Conservation (phyloP, 2,797 vertebrate species). For the Argentina silus region DNA sequence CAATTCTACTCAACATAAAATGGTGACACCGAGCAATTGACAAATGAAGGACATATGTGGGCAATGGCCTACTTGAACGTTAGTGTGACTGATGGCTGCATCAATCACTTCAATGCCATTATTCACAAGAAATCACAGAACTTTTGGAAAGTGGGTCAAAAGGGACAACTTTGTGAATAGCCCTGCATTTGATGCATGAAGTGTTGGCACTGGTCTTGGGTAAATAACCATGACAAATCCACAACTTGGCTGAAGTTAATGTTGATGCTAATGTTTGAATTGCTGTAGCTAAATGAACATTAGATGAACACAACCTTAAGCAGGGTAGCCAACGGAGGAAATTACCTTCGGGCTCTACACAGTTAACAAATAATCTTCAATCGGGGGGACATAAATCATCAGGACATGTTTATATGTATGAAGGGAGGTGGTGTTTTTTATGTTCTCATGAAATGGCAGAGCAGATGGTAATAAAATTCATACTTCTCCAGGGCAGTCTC, state of each 20-base stretch:
- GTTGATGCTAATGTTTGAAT: constrained; percentile 35
- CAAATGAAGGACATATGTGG: constrained; percentile 64
- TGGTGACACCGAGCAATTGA: constrained; percentile 57
- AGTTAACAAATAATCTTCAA: constrained; percentile 61
- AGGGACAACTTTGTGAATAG: constrained; percentile 56
- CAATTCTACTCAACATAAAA: constrained; percentile 48
- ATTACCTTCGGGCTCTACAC: constrained; percentile 56
- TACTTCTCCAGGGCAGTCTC: constrained; percentile 49
- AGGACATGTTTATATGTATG: constrained; percentile 72
- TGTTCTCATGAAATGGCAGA: constrained; percentile 64
- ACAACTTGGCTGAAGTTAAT: constrained; percentile 49
- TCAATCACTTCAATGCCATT: constrained; percentile 70
- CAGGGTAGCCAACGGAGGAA: constrained; percentile 55
- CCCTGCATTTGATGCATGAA: constrained; percentile 41
- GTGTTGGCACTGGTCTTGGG: constrained; percentile 47
- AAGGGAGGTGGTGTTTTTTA: constrained; percentile 65
- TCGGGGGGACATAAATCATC: constrained; percentile 66
- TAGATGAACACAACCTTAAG: constrained; percentile 41
- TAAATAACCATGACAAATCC: constrained; percentile 56
- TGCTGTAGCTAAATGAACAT: constrained; percentile 60
- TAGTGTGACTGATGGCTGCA: constrained; percentile 74
- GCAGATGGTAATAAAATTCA: constrained; percentile 74
- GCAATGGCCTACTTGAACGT: constrained; percentile 71
- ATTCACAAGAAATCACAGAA: constrained; percentile 66
- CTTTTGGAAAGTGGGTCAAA: constrained; percentile 74